These are phyloP conservation scores for Sigmodon hispidus DNA, from an alignment of 2,113 vertebrate genomes.

Conservation along the genomic window DNA sequence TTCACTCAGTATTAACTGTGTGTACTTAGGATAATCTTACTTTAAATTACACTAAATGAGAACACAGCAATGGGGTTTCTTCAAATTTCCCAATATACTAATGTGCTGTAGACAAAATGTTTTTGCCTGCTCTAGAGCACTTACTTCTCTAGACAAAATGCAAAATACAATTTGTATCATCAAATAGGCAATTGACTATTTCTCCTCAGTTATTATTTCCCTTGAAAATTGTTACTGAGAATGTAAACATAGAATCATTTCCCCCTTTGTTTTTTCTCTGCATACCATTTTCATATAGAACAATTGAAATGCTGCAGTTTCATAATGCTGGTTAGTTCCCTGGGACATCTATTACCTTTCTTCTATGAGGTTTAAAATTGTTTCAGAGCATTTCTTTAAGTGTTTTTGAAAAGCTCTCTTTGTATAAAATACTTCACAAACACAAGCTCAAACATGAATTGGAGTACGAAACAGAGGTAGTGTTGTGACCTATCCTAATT, in stretches of 20 bases:
- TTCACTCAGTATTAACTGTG: constrained; percentile 32
- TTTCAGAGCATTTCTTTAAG: constrained; percentile 22
- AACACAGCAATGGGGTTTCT: constrained; percentile 17
- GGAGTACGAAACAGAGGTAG: background rate
- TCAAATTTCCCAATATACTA: constrained; percentile 10
- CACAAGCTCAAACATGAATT: background rate
- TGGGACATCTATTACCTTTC: constrained; percentile 9
- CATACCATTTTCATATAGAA: constrained; percentile 21
- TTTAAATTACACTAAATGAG: constrained; percentile 49
- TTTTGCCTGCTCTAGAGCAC: background rate
- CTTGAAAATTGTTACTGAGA: constrained; percentile 30
- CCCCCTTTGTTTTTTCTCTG: background rate
- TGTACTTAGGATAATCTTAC: background rate
- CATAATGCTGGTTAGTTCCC: constrained; percentile 32
- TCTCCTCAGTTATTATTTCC: constrained; percentile 53
- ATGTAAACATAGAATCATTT: constrained; percentile 35
- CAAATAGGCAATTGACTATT: constrained; percentile 30
- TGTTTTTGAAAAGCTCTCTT: constrained; percentile 27
- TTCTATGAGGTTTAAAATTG: constrained; percentile 34
- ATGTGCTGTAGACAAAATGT: background rate
- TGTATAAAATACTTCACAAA: constrained; percentile 44
- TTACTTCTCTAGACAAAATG: constrained; percentile 48
- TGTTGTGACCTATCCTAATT: background rate
- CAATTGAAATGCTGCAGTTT: background rate
- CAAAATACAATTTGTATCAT: constrained; percentile 48